Conservation (phyloP, 2,113 vertebrate species). For the Chloropsis cyanopogon region DNA sequence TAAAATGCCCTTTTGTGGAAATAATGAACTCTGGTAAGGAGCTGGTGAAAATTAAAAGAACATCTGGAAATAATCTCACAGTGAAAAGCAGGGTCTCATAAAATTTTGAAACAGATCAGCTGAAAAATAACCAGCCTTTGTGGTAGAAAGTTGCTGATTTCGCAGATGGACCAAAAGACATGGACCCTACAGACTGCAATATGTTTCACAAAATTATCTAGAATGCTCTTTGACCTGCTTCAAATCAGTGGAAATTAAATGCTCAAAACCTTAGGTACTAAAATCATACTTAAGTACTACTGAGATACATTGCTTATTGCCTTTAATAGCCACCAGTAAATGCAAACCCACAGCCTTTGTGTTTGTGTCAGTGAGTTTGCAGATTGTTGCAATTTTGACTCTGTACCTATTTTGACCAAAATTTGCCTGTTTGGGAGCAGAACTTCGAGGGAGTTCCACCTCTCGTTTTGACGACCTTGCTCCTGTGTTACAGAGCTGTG, state of each 20-base stretch:
- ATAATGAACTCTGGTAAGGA: neutral
- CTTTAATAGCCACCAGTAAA: neutral
- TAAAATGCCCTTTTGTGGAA: neutral
- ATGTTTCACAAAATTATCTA: neutral
- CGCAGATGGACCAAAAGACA: neutral
- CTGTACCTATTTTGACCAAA: neutral
- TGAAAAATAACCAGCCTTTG: neutral
- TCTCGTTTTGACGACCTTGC: neutral
- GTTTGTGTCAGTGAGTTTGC: neutral
- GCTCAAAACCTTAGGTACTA: neutral
- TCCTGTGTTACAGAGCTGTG: neutral
- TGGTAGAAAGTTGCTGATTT: neutral
- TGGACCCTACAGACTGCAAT: neutral
- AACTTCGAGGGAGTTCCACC: neutral
- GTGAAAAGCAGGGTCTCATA: neutral
- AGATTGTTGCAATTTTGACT: neutral
- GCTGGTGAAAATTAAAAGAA: neutral
- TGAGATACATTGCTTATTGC: neutral
- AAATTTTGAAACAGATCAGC: neutral
- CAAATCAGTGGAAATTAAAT: neutral
- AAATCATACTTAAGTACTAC: neutral
- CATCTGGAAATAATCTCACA: neutral
- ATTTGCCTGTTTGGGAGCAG: neutral
- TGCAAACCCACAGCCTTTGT: neutral
- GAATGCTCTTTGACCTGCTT: neutral